phyloP scores from a whole-genome alignment of 2,113 vertebrate genomes.

The Embiotoca jacksoni region DNA sequence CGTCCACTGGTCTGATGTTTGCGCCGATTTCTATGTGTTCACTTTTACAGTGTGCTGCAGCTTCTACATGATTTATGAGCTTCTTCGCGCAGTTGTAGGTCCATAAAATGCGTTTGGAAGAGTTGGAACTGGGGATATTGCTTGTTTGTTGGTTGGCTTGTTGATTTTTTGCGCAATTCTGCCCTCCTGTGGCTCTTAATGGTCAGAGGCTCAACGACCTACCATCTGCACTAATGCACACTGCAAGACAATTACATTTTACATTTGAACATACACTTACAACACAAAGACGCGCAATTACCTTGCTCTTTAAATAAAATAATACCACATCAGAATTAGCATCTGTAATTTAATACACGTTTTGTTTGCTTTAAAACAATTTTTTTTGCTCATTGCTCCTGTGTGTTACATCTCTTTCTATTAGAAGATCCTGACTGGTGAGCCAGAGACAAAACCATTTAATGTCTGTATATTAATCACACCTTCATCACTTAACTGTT shows the following conservation, averaged over 20 bases:
- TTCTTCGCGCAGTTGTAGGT: not conserved
- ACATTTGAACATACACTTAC: too few relatives aligned
- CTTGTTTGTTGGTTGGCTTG: not conserved
- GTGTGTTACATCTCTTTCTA: not conserved
- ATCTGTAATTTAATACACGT: too few relatives aligned
- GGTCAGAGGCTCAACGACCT: not conserved
- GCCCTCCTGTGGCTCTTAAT: slow-evolving; percentile 53
- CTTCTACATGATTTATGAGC: not conserved
- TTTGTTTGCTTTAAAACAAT: too few relatives aligned
- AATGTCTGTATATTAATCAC: not conserved
- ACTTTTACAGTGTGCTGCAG: too few relatives aligned
- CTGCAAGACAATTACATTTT: not conserved
- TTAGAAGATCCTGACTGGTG: not conserved
- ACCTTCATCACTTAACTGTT: not conserved
- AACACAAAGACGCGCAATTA: too few relatives aligned
- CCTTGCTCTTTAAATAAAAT: too few relatives aligned
- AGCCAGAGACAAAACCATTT: not conserved
- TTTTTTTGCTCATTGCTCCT: not conserved
- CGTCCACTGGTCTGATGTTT: not conserved
- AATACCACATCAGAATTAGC: too few relatives aligned
- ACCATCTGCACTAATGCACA: too few relatives aligned
- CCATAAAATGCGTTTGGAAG: not conserved
- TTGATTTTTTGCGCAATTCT: slow-evolving; percentile 26
- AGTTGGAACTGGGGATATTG: not conserved
- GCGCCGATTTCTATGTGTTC: not conserved